Evolutionary conservation across 2,888 invertebrate genomes (phyloP).

Genomic region (Gryllus longicercus): DNA sequence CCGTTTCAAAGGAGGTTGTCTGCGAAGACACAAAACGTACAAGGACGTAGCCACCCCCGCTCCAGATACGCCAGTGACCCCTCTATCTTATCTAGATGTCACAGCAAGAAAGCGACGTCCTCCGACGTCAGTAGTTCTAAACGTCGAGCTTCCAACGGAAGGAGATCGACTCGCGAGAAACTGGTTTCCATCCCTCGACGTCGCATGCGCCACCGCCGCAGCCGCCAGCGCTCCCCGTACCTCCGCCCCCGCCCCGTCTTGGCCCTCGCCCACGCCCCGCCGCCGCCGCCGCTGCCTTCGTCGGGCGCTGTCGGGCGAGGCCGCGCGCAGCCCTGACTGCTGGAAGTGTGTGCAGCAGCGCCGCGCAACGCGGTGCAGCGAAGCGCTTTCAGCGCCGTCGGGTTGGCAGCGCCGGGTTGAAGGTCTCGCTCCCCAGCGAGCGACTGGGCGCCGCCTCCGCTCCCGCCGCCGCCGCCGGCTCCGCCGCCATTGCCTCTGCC

Average conservation of each 20-base stretch:
- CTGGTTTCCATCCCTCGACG: no score
- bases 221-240: neutral
- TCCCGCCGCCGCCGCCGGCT: neutral
- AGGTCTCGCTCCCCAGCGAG: slow-evolving; percentile 8
- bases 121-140: no score
- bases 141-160: no score
- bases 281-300: neutral
- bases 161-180: no score
- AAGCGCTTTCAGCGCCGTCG: neutral
- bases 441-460: neutral
- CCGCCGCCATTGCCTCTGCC: neutral
- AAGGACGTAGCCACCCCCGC: no score
- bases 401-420: slow-evolving; percentile 3
- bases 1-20: no score
- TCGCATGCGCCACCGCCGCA: neutral
- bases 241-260: neutral
- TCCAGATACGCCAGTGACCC: no score
- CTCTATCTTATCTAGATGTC: no score
- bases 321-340: neutral
- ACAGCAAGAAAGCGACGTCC: no score
- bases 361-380: neutral
- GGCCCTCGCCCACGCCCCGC: neutral
- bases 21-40: no score
- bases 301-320: neutral
- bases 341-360: neutral